Conservation (phyloP, 2,888 invertebrate genomes). For the Nudaria mundana region DNA sequence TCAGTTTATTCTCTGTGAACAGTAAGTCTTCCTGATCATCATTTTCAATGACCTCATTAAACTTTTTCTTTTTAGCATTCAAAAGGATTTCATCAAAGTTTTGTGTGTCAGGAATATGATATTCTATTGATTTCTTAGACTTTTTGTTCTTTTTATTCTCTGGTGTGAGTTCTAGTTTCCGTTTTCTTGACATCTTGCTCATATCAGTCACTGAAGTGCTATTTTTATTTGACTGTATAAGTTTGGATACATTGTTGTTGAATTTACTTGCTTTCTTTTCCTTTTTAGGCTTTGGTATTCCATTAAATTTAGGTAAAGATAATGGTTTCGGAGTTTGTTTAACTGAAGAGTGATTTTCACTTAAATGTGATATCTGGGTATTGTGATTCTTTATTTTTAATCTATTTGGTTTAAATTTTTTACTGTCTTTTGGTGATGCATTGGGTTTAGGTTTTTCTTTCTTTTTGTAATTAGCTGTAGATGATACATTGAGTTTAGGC, state of each 20-base stretch:
- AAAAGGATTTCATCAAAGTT: constrained; percentile 51
- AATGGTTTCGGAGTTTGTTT: too few species aligned
- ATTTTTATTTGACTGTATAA: constrained; percentile 17
- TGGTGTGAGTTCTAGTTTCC: constrained; percentile 16
- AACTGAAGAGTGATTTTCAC: too few species aligned
- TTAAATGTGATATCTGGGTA: too few species aligned
- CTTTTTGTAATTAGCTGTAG: too few species aligned
- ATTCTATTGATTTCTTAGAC: constrained; percentile 16
- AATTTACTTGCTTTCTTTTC: not conserved
- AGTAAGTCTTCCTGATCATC: constrained; percentile 44
- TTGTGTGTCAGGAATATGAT: constrained; percentile 39
- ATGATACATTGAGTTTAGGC: too few species aligned
- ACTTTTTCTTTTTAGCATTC: constrained; percentile 54
- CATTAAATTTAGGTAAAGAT: too few species aligned
- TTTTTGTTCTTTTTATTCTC: constrained; percentile 19
- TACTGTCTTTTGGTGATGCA: not conserved
- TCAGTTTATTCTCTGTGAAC: constrained; percentile 35
- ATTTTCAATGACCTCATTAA: constrained; percentile 43
- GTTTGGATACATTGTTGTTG: constrained; percentile 4
- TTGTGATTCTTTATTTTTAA: too few species aligned
- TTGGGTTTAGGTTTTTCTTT: too few species aligned
- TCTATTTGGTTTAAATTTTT: too few species aligned
- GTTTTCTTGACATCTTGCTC: constrained; percentile 15
- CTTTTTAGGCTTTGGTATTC: too few species aligned
- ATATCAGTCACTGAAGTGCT: constrained; percentile 10